Percentiles rank a stretch among this genome's conserved stretches.
phyloP scores from a whole-genome alignment of 2,113 vertebrate species.

The Prietella phreatophila region DNA sequence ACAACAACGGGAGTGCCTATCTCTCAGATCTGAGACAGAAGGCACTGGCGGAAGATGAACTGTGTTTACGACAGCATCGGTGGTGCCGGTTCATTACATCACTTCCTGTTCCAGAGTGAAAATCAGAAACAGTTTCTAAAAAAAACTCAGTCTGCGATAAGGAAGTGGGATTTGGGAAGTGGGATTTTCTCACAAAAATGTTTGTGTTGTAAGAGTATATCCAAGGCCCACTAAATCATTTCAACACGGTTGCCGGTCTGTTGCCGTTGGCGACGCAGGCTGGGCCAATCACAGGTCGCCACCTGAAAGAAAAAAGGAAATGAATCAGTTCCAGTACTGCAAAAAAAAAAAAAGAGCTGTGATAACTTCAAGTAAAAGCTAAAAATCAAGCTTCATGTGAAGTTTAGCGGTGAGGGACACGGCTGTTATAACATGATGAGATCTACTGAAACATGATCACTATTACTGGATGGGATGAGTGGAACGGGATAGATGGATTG shows the following conservation, averaged over 20 bases:
- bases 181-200: no score
- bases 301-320: slow-evolving; percentile 59
- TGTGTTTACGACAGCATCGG: background rate
- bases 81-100: background rate
- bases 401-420: background rate
- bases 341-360: background rate
- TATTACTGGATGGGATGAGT: background rate
- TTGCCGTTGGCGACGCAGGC: slow-evolving; percentile 26
- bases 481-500: background rate
- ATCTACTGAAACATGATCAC: background rate
- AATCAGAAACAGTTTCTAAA: no score
- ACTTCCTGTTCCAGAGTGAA: background rate
- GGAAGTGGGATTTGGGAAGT: no score
- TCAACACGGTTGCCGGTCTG: slow-evolving; percentile 35
- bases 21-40: background rate
- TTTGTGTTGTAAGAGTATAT: background rate
- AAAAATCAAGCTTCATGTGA: background rate
- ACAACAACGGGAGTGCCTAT: background rate
- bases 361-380: no score
- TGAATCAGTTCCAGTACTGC: background rate
- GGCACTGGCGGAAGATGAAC: background rate
- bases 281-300: slow-evolving; percentile 27
- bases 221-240: background rate
- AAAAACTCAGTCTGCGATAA: background rate
- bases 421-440: background rate